Conservation (phyloP, 2,797 vertebrate genomes). For the Emys orbicularis region DNA sequence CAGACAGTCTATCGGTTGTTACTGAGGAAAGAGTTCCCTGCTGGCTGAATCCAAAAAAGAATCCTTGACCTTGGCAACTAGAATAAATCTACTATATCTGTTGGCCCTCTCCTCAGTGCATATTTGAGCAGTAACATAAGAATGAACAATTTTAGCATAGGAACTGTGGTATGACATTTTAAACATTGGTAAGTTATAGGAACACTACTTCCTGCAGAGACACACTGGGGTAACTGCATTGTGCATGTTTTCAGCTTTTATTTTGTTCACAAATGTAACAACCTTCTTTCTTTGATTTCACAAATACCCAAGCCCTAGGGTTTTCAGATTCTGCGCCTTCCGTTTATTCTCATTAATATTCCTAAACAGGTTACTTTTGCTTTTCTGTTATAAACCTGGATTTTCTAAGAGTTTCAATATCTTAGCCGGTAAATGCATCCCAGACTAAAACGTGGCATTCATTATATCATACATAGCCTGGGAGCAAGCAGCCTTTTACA, state of each 20-base stretch:
- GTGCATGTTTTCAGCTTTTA: accelerated
- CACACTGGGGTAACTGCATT: not conserved
- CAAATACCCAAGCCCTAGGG: not conserved
- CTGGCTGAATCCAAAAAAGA: not conserved
- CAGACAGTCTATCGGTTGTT: not conserved
- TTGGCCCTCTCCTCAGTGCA: constrained; percentile 66
- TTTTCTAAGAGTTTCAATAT: constrained; percentile 51
- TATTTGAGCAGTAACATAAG: constrained; percentile 74
- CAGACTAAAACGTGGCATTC: constrained; percentile 19
- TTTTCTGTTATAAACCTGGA: constrained; percentile 22
- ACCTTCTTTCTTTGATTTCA: not conserved
- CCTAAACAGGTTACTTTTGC: constrained; percentile 7
- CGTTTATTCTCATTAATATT: constrained; percentile 2
- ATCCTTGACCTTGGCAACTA: constrained; percentile 43
- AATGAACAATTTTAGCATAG: constrained; percentile 15
- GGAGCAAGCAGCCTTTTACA: not conserved
- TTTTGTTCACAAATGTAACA: not conserved
- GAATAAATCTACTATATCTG: constrained; percentile 72
- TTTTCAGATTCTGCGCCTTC: constrained; percentile 35
- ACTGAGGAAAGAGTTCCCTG: constrained; percentile 19
- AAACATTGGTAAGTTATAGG: not conserved
- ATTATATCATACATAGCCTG: not conserved
- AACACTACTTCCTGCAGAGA: not conserved
- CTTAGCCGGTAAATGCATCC: constrained; percentile 37
- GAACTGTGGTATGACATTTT: constrained; percentile 49